Base-by-base conservation (phyloP, 2,113 vertebrate species). In the Ahaetulla prasina region DNA sequence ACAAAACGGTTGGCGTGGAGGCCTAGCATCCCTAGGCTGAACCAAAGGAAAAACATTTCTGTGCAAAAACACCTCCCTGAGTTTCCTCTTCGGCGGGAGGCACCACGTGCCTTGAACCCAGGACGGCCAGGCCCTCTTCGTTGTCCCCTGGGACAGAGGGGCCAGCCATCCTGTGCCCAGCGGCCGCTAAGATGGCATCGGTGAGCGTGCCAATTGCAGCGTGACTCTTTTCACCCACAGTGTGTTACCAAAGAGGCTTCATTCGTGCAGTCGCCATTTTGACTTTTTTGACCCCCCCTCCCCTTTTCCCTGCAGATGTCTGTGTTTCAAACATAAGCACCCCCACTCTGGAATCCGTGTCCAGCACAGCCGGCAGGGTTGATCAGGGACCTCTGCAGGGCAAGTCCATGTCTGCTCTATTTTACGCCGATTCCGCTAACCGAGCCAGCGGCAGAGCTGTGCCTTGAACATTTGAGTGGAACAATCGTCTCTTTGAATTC, bases 211-310 rank as follows among this genome's bases (percentile, higher is more conserved):
- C 68, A 39, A 39, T 80, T 20, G 35, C 39, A 39, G 35, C 35
- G 1, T 8, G 68, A 7, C 18, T 20, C 35, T 80, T 39, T 39
- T 8, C n/a, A 0, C 6, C n/a, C 16, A 0, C 30, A 6, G 1
- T 14, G 30, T 4, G 0, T 68, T 14, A 35, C 63, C 4, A 35
- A 68, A 35, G 23, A n/a, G n/a, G 63, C 30, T 68, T 68, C 60
- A 3, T 11, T n/a, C 30, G 60, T 4, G 60, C 30, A 2, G 60
- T n/a, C 11, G 45, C 45, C 45, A 47, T 47, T 47, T 47, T 47
- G 45, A 47, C 45, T 47, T 47, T 47, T 47, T 25, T 12, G 22
- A 12, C 43, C 43, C 22, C 45, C 45, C n/a, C n/a, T n/a, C n/a
- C n/a, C n/a, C n/a, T n/a, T n/a, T 86, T 2, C 43, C 47, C 43